Base-by-base conservation (phyloP, 2,113 vertebrate genomes). In the Dermatemys mawii region DNA sequence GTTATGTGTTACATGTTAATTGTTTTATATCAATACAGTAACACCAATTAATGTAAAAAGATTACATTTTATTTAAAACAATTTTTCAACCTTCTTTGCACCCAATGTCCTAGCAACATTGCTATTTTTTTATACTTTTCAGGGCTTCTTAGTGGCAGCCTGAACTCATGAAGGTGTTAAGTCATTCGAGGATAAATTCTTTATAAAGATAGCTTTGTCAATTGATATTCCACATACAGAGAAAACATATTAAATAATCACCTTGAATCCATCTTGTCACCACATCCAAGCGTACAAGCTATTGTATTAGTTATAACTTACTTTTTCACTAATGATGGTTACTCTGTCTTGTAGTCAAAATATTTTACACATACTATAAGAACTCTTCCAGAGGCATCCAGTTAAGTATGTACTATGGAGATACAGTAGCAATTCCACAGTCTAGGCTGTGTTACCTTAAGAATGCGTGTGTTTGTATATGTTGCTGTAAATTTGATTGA, bases 261-360 rank as follows among this genome's bases (percentile, higher is more conserved):
- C 89, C 87, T 90, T 73, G 78, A 81, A 88, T 88, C 90, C 78
- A 53, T 92, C 84, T 92, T 32, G 17, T 88, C 41, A 44, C 41
- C 21, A 75, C 41, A 44, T 75, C 11, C 41, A 75, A 75, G 70
- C 41, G 46, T 76, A 76, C 13, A 76, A 76, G 78, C 84, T 88
- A 2, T 48, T 90, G 16, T 83, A 84, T 57, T 32, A 27, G 5
- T 35, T 88, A 2, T 50, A 48, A 86, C 41, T 91, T 87, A 27
- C 89, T 82, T 27, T 76, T 70, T 48, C 46, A 53, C 60, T 83
- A 88, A 85, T 85, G 84, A 46, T 83, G 48, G 78, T 85, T 89
- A 57, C 41, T 93, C 86, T 89, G 76, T 92, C 83, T 80, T 38
- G n/a, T 88, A 81, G 78, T 90, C 90, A 90, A 93, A 95, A 84